Conservation (phyloP, 2,797 vertebrate species). For the Tokudaia muenninki region DNA sequence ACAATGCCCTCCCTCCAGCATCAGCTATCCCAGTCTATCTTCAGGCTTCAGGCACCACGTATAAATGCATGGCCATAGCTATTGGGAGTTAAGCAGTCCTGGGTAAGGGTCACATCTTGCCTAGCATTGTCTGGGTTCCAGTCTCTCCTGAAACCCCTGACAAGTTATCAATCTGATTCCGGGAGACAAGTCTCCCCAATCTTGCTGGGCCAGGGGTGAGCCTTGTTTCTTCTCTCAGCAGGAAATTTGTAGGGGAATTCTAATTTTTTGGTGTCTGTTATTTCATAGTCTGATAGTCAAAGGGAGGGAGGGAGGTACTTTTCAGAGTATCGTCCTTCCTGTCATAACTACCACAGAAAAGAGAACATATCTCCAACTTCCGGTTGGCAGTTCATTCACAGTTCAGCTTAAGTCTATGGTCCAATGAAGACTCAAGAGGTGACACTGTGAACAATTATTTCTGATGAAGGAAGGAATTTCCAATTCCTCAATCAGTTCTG, state of each 20-base stretch:
- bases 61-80: not conserved
- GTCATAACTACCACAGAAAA: not conserved
- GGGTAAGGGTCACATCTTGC: not conserved
- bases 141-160: not conserved
- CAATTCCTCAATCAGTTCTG: conserved; percentile 75
- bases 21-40: not conserved
- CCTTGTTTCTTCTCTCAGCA: not conserved
- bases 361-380: not conserved
- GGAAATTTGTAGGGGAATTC: not conserved
- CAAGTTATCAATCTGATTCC: not conserved
- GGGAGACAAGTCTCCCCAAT: not conserved
- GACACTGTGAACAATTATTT: not conserved
- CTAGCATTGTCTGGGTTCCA: not conserved
- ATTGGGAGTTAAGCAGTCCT: no score
- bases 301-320: not conserved
- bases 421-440: not conserved
- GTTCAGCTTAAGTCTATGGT: not conserved
- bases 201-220: not conserved
- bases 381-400: not conserved
- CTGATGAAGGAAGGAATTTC: conserved; percentile 26
- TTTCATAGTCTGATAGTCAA: not conserved
- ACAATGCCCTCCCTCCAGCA: no score
- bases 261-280: not conserved
- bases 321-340: not conserved
- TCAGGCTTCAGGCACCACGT: not conserved